Base-by-base conservation (phyloP, 2,113 vertebrate species). In the Irena cyanogastra region DNA sequence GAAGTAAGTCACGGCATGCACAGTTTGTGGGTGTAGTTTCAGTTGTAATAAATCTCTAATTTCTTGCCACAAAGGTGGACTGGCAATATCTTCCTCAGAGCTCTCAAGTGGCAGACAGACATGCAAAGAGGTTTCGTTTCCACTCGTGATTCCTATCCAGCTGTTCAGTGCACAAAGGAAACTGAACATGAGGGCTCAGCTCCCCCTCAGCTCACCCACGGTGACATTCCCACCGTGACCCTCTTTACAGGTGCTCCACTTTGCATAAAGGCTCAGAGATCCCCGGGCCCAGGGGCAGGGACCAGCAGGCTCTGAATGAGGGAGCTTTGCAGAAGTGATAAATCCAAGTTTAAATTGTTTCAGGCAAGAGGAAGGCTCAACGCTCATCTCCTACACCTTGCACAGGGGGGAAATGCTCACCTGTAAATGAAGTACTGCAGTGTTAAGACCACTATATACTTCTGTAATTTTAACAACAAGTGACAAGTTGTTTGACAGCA, bases 161-260 rank as follows among this genome's bases (percentile, higher is more conserved):
- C 54, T 54, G 30, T 42, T 44, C 31, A 53, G 16, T 1, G 3
- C 33, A 64, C 41, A 44, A 37, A 76, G 23, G 28, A 37, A 50
- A 76, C 0, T 1, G 22, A 37, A 54, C 31, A 9, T 1, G 8
- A 44, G 33, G 14, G 7, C 70, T 49, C 42, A 56, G 23, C 9
- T 63, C 30, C 39, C 8, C 63, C 41, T 41, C n/a, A n/a, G n/a
- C 37, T 65, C n/a, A 23, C 6, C 31, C 53, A 11, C 0, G 0
- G 22, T 12, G 14, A 64, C 54, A 5, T 22, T 42, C 79, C 49
- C 45, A 44, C 44, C 11, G 4, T 17, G 53, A 15, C 11, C 18
- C 26, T 50, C 53, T 66, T 49, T 66, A 27, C 45, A 41, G 28
- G 7, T 47, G 16, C 24, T 83, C 31, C 33, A 30, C 39, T 91